Evolutionary conservation across 2,797 vertebrate genomes (phyloP).

Genomic region (Propithecus deckenii): DNA sequence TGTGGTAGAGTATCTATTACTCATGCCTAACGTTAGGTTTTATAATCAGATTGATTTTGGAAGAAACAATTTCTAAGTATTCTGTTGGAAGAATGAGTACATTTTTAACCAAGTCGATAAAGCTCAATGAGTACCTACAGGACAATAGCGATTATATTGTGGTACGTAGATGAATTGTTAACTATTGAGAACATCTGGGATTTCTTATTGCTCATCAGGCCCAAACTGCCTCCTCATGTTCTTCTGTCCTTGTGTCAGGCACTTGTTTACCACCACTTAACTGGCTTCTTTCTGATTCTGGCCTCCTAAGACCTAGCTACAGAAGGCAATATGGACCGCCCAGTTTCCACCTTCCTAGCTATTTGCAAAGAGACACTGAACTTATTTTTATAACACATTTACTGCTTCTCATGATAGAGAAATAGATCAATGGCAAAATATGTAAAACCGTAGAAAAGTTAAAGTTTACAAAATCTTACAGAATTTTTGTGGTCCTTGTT

Average conservation of each 20-base stretch:
- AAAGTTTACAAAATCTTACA: background rate
- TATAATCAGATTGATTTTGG: conserved; percentile 4
- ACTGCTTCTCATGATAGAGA: background rate
- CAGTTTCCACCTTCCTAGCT: background rate
- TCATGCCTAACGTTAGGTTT: background rate
- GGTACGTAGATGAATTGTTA: background rate
- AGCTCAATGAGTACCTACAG: background rate
- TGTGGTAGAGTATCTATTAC: conserved; percentile 36
- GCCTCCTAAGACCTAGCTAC: background rate
- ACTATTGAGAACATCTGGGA: background rate
- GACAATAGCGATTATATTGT: background rate
- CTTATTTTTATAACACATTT: background rate
- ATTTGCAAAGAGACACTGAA: background rate
- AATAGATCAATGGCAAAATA: background rate
- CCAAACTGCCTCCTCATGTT: background rate
- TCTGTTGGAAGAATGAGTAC: background rate
- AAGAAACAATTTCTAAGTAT: conserved; percentile 12
- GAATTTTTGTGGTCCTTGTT: background rate
- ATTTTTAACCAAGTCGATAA: conserved; percentile 42
- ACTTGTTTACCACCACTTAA: background rate
- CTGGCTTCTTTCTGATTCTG: background rate
- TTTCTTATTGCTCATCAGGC: background rate
- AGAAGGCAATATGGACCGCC: background rate
- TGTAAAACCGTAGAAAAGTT: background rate
- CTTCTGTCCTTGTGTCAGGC: background rate